phyloP scores from a whole-genome alignment of 2,888 invertebrate species.

The Dermolepida albohirtum region DNA sequence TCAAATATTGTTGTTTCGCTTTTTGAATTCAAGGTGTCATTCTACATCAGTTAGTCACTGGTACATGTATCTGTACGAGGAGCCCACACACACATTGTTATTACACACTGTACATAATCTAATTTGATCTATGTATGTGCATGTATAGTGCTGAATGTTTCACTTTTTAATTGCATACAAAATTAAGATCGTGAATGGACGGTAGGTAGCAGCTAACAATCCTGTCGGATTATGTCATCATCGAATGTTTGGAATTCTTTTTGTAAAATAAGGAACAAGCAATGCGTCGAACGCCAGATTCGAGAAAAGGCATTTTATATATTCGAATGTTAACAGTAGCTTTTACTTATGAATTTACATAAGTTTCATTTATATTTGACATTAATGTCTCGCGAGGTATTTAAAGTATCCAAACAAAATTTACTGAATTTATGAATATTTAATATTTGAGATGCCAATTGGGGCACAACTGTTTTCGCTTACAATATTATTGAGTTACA shows the following conservation, averaged over 20 bases:
- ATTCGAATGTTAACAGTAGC: no score
- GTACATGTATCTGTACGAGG: not conserved
- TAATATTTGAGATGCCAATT: no score
- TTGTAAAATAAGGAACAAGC: not conserved
- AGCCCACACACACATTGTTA: conserved; percentile 30
- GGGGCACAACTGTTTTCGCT: no score
- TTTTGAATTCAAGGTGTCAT: conserved; percentile 22
- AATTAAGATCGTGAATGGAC: conserved; percentile 18
- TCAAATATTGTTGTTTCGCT: conserved; percentile 26
- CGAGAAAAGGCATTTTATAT: not conserved
- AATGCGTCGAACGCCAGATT: not conserved
- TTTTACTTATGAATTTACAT: no score
- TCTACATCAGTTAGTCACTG: conserved; percentile 23
- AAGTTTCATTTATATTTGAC: no score
- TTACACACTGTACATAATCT: conserved; percentile 14
- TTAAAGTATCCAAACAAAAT: no score
- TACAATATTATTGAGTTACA: no score
- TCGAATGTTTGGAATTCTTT: conserved; percentile 24
- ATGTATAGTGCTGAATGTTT: conserved; percentile 14
- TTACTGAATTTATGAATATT: no score
- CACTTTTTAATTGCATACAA: conserved; percentile 27
- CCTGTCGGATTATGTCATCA: conserved; percentile 24
- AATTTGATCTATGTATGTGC: conserved; percentile 9
- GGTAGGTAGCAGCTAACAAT: conserved; percentile 14
- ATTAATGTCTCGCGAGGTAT: no score